Conservation (phyloP, 2,888 invertebrate genomes). For the Pecten maximus region DNA sequence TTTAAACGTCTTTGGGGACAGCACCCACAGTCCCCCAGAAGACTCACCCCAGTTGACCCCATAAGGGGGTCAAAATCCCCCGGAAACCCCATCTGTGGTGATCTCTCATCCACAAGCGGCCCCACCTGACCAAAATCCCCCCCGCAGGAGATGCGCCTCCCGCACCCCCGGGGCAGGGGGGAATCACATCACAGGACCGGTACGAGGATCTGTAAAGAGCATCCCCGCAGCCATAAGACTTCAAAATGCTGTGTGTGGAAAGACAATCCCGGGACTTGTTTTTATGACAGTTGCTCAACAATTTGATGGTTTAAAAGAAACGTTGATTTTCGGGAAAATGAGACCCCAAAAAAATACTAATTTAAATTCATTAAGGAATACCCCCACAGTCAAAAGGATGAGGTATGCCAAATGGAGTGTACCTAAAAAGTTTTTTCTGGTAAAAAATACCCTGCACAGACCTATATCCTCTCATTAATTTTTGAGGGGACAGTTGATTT, state of each 20-base stretch:
- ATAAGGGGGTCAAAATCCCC: not conserved
- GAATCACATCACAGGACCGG: not conserved
- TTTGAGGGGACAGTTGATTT: not conserved
- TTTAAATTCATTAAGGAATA: too few species aligned
- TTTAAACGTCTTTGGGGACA: constrained; percentile 57
- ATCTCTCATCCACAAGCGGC: not conserved
- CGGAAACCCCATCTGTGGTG: not conserved
- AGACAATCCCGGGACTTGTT: not conserved
- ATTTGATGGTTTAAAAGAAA: not conserved
- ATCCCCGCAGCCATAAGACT: not conserved
- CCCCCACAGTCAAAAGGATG: not conserved
- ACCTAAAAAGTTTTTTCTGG: not conserved
- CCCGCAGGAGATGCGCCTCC: not conserved
- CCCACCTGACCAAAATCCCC: not conserved
- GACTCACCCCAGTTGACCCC: not conserved
- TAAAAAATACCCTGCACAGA: not conserved
- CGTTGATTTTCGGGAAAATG: not conserved
- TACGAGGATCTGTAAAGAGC: not conserved
- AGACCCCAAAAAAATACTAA: not conserved
- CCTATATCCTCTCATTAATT: not conserved
- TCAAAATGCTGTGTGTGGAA: not conserved
- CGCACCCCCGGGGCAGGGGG: not conserved
- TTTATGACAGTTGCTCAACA: not conserved
- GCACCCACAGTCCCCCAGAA: not conserved
- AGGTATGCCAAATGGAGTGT: not conserved